Conservation (phyloP, 2,797 vertebrate species). For the Catostomus latipinnis region DNA sequence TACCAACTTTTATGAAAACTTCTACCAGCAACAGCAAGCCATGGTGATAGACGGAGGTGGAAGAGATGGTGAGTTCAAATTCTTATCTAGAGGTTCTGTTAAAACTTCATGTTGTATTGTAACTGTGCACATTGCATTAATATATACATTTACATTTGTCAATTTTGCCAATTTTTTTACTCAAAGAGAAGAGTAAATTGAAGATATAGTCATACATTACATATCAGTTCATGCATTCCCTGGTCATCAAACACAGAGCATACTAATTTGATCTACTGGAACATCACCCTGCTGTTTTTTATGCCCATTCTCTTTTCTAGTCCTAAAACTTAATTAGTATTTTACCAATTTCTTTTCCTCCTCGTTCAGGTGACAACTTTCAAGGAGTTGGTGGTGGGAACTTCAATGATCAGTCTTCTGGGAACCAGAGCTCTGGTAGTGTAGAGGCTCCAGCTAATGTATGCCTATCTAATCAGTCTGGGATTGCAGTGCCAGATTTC, state of each 20-base stretch:
- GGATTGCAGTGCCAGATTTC: conserved; percentile 87
- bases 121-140: not conserved
- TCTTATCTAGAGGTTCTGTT: not conserved
- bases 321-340: conserved; percentile 9
- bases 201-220: too few relatives aligned
- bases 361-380: conserved; percentile 78
- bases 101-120: not conserved
- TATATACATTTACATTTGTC: too few relatives aligned
- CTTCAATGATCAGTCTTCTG: conserved; percentile 71
- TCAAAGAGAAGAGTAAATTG: too few relatives aligned
- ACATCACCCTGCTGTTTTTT: not conserved
- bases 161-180: too few relatives aligned
- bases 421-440: conserved; percentile 66
- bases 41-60: conserved; percentile 82
- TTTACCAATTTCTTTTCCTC: not conserved
- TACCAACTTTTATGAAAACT: conserved; percentile 87
- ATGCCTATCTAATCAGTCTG: conserved; percentile 69
- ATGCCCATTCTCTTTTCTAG: not conserved
- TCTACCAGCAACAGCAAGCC: conserved; percentile 86
- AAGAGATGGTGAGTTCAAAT: conserved; percentile 77
- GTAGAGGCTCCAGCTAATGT: conserved; percentile 70
- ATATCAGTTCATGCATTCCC: too few relatives aligned
- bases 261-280: not conserved
- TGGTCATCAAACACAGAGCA: too few relatives aligned
- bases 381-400: conserved; percentile 71